phyloP scores from a whole-genome alignment of 2,113 vertebrate species.

The Colinus virginianus region DNA sequence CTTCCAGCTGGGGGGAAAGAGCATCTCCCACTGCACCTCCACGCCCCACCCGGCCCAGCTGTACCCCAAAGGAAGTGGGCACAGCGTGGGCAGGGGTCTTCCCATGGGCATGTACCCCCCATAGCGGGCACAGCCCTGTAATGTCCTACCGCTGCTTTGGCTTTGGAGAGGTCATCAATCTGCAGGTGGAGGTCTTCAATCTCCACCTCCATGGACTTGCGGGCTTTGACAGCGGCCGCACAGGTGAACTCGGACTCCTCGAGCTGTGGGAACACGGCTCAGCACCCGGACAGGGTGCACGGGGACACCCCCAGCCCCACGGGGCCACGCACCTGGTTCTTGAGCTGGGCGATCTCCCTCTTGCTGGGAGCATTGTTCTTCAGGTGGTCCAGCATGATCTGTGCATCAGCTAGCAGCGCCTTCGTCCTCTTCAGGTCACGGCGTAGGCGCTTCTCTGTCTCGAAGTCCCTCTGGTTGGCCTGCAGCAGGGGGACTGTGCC shows the following conservation, averaged over 20 bases:
- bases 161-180: constrained; percentile 94
- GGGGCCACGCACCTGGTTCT: constrained; percentile 88
- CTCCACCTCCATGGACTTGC: constrained; percentile 97
- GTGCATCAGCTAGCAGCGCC: constrained; percentile 91
- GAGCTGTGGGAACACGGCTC: constrained; percentile 79
- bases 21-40: neutral
- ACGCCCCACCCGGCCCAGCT: neutral
- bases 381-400: constrained; percentile 98
- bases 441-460: constrained; percentile 91
- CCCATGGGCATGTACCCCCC: fast-evolving
- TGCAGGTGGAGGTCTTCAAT: constrained; percentile 97
- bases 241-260: constrained; percentile 98
- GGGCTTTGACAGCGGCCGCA: constrained; percentile 91
- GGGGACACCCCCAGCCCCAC: neutral
- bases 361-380: constrained; percentile 98
- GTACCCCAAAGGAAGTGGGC: fast-evolving
- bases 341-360: constrained; percentile 95
- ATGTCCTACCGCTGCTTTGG: constrained; percentile 87
- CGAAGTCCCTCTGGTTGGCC: constrained; percentile 90
- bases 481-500: constrained; percentile 33
- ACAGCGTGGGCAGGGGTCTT: fast-evolving
- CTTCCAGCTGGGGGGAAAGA: constrained; percentile 85
- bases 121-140: fast-evolving
- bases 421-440: constrained; percentile 97
- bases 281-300: neutral